These are phyloP conservation scores for Crossaster papposus DNA, from an alignment of 53 echinoderm and acorn worm species.

Conservation along the genomic window DNA sequence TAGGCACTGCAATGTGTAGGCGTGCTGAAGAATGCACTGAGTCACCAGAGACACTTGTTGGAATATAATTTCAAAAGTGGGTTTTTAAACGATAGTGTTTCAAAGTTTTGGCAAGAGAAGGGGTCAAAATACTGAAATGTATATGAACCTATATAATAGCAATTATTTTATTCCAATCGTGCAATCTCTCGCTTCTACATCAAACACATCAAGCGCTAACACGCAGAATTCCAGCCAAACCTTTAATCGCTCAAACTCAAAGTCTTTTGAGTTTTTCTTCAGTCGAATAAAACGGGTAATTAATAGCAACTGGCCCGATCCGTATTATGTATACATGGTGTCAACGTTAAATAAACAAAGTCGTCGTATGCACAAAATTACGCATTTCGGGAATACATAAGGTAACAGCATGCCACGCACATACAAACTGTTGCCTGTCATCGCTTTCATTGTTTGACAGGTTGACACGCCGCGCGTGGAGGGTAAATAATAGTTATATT, in stretches of 20 bases:
- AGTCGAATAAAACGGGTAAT: background rate
- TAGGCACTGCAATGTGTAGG: too few relatives aligned
- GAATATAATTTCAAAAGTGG: too few relatives aligned
- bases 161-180: background rate
- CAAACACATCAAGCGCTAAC: background rate
- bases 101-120: background rate
- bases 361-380: background rate
- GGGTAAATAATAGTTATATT: background rate
- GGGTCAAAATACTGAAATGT: too few relatives aligned
- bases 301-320: background rate
- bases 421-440: background rate
- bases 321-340: conserved; percentile 2
- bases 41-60: too few relatives aligned
- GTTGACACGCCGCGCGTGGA: background rate
- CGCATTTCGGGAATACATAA: background rate
- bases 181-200: background rate
- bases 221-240: background rate
- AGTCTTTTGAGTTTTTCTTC: conserved; percentile 1
- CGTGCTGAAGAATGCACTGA: too few relatives aligned
- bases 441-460: conserved; percentile 14
- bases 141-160: background rate
- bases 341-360: conserved; percentile 20
- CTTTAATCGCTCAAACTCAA: background rate
- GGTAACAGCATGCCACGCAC: background rate
- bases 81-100: background rate